Evolutionary conservation across 2,113 vertebrate genomes (phyloP), one percentile per base, ranked within the genome.

Genomic region (Crotalus viridis): DNA sequence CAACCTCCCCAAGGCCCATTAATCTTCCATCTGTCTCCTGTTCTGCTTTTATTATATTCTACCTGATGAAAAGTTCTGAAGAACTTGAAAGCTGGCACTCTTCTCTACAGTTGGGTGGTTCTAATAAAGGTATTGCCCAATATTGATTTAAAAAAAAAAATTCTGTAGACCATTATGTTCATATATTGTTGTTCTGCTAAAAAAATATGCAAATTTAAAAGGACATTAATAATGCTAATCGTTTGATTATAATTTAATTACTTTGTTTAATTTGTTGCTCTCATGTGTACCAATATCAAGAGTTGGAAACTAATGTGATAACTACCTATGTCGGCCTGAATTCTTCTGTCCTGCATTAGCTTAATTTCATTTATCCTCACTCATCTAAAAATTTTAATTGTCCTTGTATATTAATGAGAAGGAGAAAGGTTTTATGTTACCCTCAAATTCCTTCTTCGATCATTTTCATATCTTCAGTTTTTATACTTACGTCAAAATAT

Each of bases 391-490:
- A 4, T 43, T 61, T 61, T 48, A 13, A 48, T 12, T 33, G 7
- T 19, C n/a, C 74, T 90, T 6, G 1, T 64, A 8, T 26, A 26
- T 39, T 64, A 56, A 48, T 43, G 24, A 57, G 88, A 43, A 52
- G n/a, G 59, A 10, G 46, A 91, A 87, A 59, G 19, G 10, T 61
- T 93, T 3, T 26, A 95, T 89, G 95, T 97, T 97, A 96, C 96
- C 95, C 96, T 95, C 92, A 28, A 96, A 91, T 93, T 92, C 97
- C 96, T 96, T 94, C 95, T 48, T 1, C 13, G n/a, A n/a, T 85
- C 28, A 54, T 93, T 93, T 93, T 87, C 88, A 64, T 93, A 22
- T 87, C 22, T 85, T 43, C 15, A 10, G n/a, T 22, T 48, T 64
- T 39, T n/a, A 33, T 81, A 21, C 33, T 81, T 39, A 43, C 57